Base-by-base conservation (phyloP, 30 jellyfish, hydroid and myxozoan genomes). In the Cassiopea andromeda region DNA sequence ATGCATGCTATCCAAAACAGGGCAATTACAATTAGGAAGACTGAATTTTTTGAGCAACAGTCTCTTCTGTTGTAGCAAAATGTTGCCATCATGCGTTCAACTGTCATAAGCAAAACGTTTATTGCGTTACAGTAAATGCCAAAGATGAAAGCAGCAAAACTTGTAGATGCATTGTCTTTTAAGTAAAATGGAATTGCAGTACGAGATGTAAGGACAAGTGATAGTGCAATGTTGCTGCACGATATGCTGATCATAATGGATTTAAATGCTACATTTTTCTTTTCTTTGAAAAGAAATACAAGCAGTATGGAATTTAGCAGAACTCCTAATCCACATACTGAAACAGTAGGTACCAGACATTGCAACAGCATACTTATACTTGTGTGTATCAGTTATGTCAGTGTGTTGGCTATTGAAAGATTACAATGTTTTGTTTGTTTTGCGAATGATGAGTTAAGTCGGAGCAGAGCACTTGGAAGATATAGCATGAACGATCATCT, bases 61-160 rank as follows among this genome's bases (percentile, higher is more conserved):
- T 59, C 49, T 13, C 75, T 49, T 13, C 69, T 19, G 27, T 66
- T 59, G 44, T 64, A 38, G 48, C 73, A 73, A 77, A 77, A 77
- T 1, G 75, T 47, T 46, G 84, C 70, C 59, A 69, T 46, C 73
- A 73, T 67, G 48, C 91, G 84, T 60, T 83, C 91, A 14, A 54
- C 27, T 16, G 91, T 83, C 77, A 83, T 54, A n/a, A 83, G 66
- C 59, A 83, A 15, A 10, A 70, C 48, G 77, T 83, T 83, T 15
- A 70, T 16, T 84, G 69, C 69, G 69, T 70, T 83, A 48, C 91
- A 83, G 78, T 68, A 83, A 27, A 83, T 17, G 46, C 91, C 91
- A 57, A 83, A 83, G 15, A 59, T 83, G 69, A 83, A 69, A 12
- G 91, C 91, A 43, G 91, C 91, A 54, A 83, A 83, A 84, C 83